phyloP scores from a whole-genome alignment of 2,888 invertebrate genomes.

The Netelia inedita region DNA sequence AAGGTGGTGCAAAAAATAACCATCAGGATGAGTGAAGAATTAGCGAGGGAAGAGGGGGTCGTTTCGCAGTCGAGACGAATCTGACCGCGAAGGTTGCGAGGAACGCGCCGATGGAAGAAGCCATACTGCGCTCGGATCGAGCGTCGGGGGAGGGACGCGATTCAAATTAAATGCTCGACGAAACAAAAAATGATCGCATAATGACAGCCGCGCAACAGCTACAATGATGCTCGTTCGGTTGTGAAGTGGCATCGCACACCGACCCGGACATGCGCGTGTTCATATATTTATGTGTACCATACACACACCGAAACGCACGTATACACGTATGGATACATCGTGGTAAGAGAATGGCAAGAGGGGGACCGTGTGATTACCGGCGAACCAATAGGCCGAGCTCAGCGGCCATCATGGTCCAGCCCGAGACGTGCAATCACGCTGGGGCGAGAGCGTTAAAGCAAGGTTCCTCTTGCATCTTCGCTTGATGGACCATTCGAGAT shows the following conservation, averaged over 20 bases:
- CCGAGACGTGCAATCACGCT: conserved; percentile 84
- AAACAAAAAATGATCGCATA: conserved; percentile 82
- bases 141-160: conserved; percentile 76
- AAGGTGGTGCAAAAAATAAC: conserved; percentile 3
- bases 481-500: conserved; percentile 53
- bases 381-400: conserved; percentile 83
- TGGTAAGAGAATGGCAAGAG: conserved; percentile 70
- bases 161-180: conserved; percentile 82
- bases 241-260: conserved; percentile 50
- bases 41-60: conserved; percentile 18
- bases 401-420: conserved; percentile 85
- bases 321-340: conserved; percentile 60
- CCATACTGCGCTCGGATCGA: conserved; percentile 9
- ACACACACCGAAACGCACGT: conserved; percentile 15
- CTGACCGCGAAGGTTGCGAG: conserved; percentile 3
- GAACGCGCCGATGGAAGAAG: conserved; percentile 11
- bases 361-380: conserved; percentile 83
- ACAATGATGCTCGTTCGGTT: conserved; percentile 40
- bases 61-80: neutral
- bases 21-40: conserved; percentile 14
- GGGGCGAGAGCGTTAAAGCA: conserved; percentile 67
- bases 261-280: conserved; percentile 1
- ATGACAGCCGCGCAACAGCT: conserved; percentile 78
- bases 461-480: conserved; percentile 53
- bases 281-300: neutral